Evolutionary conservation across 92 coral and sea anemone species (phyloP), one percentile per base, ranked within the genome.

Genomic region (Epizoanthus fatuus): DNA sequence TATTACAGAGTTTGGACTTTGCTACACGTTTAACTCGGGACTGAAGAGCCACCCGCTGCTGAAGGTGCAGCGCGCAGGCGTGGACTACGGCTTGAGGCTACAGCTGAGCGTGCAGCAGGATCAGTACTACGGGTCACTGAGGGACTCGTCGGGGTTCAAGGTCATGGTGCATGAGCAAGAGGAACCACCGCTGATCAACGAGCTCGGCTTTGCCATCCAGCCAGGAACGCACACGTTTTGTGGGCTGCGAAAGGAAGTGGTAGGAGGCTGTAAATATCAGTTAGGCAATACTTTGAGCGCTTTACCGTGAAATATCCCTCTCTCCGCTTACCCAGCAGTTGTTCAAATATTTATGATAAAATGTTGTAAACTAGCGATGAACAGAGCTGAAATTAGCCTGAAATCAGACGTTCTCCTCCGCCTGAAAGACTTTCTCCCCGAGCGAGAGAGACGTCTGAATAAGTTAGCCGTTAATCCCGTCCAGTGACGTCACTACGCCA

Each of bases 81-180:
- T 96, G 9, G 99, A 96, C 65, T 96, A 95, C 63, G 99, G 95
- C 8, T 88, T 96, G 42, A 81, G 98, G 67, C 86, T 96, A 78
- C 98, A 96, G 80, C 86, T 96, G 5, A 96, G 98, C 74, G 99
- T 96, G 32, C 99, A 96, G 63, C 99, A 96, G 76, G 99, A 96
- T 73, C 99, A 96, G 67, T 96, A 96, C 76, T 96, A 96, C 59
- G 99, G 99, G 12, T 94, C 96, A 4, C 92, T 96, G 4, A 75
- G 99, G 84, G 98, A 96, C 87, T 96, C 99, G 51, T 95, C 99
- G 29, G 99, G 99, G 57, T 96, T 96, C 89, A 96, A 96, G 85
- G 99, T 96, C 79, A 96, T 96, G 99, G 99, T 96, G 78, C 99
- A 96, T 90, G 99, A 96, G 52, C 99, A 96, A 75, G 98, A 87